phyloP scores from a whole-genome alignment of 2,888 invertebrate genomes.

The Monochamus alternatus region DNA sequence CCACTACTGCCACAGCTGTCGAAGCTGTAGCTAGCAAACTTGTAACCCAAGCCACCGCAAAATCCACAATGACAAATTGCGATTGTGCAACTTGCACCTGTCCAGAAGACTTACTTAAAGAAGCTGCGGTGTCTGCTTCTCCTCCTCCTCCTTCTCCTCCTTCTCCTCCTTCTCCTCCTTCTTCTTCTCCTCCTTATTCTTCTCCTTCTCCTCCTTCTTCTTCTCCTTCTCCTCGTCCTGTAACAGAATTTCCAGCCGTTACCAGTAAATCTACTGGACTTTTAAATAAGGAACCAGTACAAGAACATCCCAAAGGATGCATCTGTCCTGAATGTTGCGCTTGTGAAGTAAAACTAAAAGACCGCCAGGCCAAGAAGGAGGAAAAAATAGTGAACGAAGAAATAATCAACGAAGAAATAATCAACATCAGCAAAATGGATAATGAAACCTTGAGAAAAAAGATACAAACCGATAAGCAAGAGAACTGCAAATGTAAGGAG shows the following conservation, averaged over 20 bases:
- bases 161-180: too few relatives aligned
- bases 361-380: not conserved
- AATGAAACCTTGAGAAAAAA: conserved; percentile 49
- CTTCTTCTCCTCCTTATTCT: not conserved
- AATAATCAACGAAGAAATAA: not conserved
- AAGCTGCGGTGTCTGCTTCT: too few relatives aligned
- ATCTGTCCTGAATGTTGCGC: conserved; percentile 37
- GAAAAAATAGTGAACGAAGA: conserved; percentile 11
- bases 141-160: too few relatives aligned
- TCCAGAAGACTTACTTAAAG: not conserved
- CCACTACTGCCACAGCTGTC: not conserved
- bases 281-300: not conserved
- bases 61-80: conserved; percentile 40
- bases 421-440: conserved; percentile 47
- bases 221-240: not conserved
- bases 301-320: conserved; percentile 23
- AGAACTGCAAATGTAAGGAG: conserved; percentile 56
- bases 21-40: not conserved
- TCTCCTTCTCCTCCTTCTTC: too few relatives aligned
- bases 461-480: conserved; percentile 50
- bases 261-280: not conserved
- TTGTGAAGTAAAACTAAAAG: not conserved
- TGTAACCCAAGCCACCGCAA: not conserved
- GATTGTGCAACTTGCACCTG: conserved; percentile 53
- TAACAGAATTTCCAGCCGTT: not conserved